These are phyloP conservation scores for Vollenhovia emeryi DNA, from an alignment of 1,140 invertebrate genomes.

Conservation along the genomic window DNA sequence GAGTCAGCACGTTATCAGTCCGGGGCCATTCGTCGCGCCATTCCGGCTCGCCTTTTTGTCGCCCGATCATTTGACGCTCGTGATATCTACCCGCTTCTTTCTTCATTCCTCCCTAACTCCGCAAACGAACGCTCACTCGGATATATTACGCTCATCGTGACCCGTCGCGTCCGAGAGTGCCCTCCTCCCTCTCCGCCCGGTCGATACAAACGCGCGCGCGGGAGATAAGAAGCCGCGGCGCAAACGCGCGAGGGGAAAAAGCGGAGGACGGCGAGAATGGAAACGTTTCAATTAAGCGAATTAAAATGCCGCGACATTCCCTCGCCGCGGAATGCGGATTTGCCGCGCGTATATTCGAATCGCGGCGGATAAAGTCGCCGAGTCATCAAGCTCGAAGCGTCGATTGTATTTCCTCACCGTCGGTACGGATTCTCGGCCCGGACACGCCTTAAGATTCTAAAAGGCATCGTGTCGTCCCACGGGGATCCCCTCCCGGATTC, in stretches of 20 bases:
- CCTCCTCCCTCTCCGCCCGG: background rate
- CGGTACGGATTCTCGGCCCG: background rate
- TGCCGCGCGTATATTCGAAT: conserved; percentile 3
- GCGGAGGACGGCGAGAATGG: background rate
- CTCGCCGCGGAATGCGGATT: background rate
- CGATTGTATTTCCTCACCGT: background rate
- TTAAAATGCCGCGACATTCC: conserved; percentile 52
- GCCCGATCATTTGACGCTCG: conserved; percentile 20
- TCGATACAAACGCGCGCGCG: conserved; percentile 41
- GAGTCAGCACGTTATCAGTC: conserved; percentile 19
- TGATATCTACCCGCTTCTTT: conserved; percentile 34
- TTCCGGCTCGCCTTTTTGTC: conserved; percentile 17
- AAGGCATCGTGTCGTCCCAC: background rate
- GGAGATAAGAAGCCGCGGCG: conserved; percentile 16
- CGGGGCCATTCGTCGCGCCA: conserved; percentile 18
- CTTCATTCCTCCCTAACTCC: conserved; percentile 36
- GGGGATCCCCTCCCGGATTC: background rate
- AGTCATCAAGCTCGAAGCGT: background rate
- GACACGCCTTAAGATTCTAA: background rate
- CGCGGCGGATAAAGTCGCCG: background rate
- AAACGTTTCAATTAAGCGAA: conserved; percentile 65
- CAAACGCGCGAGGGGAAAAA: background rate
- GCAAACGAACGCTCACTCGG: conserved; percentile 50
- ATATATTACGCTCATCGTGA: conserved; percentile 52
- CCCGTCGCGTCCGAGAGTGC: background rate